Evolutionary conservation across 92 coral and sea anemone genomes (phyloP), one percentile per base, ranked within the genome.

Genomic region (Parazoanthus swiftii): DNA sequence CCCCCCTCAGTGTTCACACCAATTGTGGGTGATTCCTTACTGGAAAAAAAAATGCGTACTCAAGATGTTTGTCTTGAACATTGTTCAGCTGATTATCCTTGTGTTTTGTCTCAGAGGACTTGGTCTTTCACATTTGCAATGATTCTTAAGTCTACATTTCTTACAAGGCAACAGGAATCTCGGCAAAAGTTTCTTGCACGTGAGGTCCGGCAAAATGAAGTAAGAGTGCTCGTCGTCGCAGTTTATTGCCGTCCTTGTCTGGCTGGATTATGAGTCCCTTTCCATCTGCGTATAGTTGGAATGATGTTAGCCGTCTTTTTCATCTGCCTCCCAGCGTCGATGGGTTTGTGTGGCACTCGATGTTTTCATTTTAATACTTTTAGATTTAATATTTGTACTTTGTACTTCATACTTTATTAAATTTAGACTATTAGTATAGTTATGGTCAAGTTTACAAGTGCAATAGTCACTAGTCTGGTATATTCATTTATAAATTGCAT

Each of bases 41-140:
- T 86, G 48, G 39, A 74, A 46, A 92, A 82, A 92, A 92, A 25
- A n/a, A n/a, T n/a, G 94, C 90, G 63, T 92, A 92, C 76, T 81
- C 85, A 82, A 79, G 83, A 59, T 90, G 44, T 39, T 7, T 58
- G 66, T 1, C 66, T 58, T 58, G 66, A 18, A 58, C 21, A 58
- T 18, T 58, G 66, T 58, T 58, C 66, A 58, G 23, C 66, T 58
- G 66, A 58, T 23, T 58, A 42, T 86, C 80, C 50, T 80, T 46
- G 74, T 48, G 80, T 73, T 33, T 48, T 85, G 80, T 8, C 58
- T 66, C 82, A 56, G n/a, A n/a, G n/a, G 75, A 51, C 85, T 79
- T 91, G 75, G 89, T 77, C 81, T 89, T 91, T 85, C 93, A 88
- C 39, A 80, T 38, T 3, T 1, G 3, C 1, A 38, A 38, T 38